Base-by-base conservation (phyloP, 2,113 vertebrate species). In the Nestor notabilis region DNA sequence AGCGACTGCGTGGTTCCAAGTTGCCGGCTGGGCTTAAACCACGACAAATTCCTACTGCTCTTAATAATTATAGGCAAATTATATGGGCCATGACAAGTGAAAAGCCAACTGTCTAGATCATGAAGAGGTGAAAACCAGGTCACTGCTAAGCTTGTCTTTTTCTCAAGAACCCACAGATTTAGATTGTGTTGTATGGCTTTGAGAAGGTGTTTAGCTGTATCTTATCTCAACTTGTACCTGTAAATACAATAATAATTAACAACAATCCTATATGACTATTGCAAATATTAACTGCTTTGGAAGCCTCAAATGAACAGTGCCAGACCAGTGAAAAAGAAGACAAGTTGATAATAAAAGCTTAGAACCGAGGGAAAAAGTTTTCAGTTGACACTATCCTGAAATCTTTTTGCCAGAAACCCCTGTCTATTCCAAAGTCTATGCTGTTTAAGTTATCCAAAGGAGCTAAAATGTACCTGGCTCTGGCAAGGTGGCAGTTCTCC, bases 21-120 rank as follows among this genome's bases (percentile, higher is more conserved):
- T n/a, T n/a, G n/a, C n/a, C n/a, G n/a, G n/a, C n/a, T n/a, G n/a
- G n/a, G n/a, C n/a, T n/a, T n/a, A n/a, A n/a, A n/a, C n/a, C n/a
- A n/a, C n/a, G n/a, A n/a, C n/a, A n/a, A 81, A 39, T 83, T 83
- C 55, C 60, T 63, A 46, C 56, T 69, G 46, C 47, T 66, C 27
- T 87, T 89, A 84, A 76, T 52, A 84, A 69, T 87, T 72, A 87
- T 39, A 58, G 53, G 43, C 17, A 92, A 89, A 92, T 82, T 58
- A 27, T 29, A n/a, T 14, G 15, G 25, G 49, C 68, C 44, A 23
- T 46, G 87, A 49, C 20, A 61, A 85, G 25, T 35, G 53, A 93
- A 76, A 78, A n/a, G 49, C 17, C 39, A 90, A 66, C 27, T 56
- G 41, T 50, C 52, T 76, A 33, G 61, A n/a, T 49, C 44, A 44